A percentile compares a stretch with the other conserved stretches of the same genome.
Evolutionary conservation across 53 echinoderm and acorn worm genomes (phyloP).

Genomic region (Echinarachnius parma): DNA sequence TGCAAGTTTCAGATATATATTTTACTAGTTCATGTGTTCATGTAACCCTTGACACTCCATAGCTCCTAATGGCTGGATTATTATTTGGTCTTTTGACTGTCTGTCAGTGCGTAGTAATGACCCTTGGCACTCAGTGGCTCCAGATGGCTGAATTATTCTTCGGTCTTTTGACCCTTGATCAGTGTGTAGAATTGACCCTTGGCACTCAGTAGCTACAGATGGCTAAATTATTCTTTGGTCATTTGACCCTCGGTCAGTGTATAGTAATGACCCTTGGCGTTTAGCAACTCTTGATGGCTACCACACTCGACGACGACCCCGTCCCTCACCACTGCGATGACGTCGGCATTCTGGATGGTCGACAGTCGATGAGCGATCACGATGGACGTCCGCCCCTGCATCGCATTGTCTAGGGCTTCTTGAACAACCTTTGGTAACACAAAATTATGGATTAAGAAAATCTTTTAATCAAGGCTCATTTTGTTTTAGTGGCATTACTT

Average conservation of each 20-base stretch:
- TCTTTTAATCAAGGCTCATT: too few relatives aligned
- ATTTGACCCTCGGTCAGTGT: constrained; percentile 59
- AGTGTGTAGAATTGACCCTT: too few relatives aligned
- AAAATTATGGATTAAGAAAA: too few relatives aligned
- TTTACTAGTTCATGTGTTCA: too few relatives aligned
- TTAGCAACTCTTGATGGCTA: constrained; percentile 56
- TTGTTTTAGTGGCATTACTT: too few relatives aligned
- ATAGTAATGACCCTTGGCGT: constrained; percentile 55
- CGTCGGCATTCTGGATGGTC: constrained; percentile 67
- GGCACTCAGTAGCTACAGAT: too few relatives aligned
- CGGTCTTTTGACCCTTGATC: constrained; percentile 47
- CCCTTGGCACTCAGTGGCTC: constrained; percentile 55
- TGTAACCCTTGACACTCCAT: too few relatives aligned
- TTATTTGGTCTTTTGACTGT: constrained; percentile 42
- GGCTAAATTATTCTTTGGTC: constrained; percentile 21
- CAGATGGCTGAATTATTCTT: constrained; percentile 57
- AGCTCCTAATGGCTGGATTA: too few relatives aligned
- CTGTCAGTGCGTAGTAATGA: constrained; percentile 61
- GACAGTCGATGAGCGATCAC: constrained; percentile 71
- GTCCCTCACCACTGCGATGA: constrained; percentile 60
- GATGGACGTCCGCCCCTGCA: constrained; percentile 67
- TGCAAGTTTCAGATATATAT: too few relatives aligned
- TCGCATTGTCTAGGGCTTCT: constrained; percentile 57
- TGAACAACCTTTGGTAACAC: constrained; percentile 64
- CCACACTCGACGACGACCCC: constrained; percentile 65